These are phyloP conservation scores for Alcis repandata DNA, from an alignment of 2,888 invertebrate species.

Conservation along the genomic window DNA sequence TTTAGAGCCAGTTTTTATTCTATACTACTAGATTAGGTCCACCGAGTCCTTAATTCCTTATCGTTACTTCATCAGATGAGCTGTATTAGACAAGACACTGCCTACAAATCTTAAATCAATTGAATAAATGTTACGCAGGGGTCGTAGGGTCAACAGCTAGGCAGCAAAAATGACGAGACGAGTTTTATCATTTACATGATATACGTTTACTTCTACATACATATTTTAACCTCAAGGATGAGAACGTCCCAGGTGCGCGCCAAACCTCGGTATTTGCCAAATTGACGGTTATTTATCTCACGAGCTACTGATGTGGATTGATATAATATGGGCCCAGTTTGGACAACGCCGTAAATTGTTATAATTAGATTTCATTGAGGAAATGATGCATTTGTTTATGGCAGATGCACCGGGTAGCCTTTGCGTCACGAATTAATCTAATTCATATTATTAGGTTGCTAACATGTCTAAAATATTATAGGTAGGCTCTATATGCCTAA, in stretches of 20 bases:
- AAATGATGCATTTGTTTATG: conserved; percentile 35
- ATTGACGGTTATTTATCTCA: conserved; percentile 36
- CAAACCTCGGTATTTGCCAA: conserved; percentile 40
- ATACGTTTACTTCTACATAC: too few species aligned
- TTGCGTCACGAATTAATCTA: background rate
- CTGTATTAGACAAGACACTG: too few species aligned
- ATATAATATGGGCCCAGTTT: conserved; percentile 1
- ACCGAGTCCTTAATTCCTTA: too few species aligned
- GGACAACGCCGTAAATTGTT: background rate
- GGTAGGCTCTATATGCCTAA: too few species aligned
- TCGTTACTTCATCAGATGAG: too few species aligned
- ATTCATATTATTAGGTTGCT: background rate
- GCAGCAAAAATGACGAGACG: too few species aligned
- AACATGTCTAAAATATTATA: background rate
- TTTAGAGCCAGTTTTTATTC: too few species aligned
- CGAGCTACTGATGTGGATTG: conserved; percentile 19
- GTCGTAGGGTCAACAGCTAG: too few species aligned
- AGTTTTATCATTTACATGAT: too few species aligned
- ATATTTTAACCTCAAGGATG: conserved; percentile 19
- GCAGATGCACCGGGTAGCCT: background rate
- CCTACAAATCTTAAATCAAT: too few species aligned
- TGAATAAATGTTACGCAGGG: too few species aligned
- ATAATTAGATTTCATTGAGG: conserved; percentile 37
- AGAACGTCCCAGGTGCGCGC: conserved; percentile 31
- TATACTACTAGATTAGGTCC: too few species aligned